phyloP scores from a whole-genome alignment of 2,888 invertebrate species.

The Glyphotaelius pellucidus region DNA sequence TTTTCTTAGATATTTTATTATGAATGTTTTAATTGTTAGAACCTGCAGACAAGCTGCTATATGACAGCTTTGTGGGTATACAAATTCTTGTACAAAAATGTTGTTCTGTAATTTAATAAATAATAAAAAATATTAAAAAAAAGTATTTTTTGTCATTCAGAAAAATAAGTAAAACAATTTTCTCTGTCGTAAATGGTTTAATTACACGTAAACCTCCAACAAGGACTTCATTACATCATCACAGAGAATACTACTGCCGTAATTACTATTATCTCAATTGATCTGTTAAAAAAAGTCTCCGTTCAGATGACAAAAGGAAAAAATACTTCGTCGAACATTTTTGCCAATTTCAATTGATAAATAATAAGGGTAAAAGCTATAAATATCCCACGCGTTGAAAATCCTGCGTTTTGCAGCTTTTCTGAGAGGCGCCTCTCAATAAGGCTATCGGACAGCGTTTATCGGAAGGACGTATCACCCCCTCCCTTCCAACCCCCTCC shows the following conservation, averaged over 20 bases:
- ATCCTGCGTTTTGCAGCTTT: not conserved
- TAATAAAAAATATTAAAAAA: too few species aligned
- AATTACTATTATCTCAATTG: not conserved
- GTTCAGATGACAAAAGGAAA: not conserved
- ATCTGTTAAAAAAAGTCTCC: not conserved
- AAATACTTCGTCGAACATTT: not conserved
- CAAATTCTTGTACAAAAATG: too few species aligned
- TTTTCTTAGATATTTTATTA: too few species aligned
- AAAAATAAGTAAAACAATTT: too few species aligned
- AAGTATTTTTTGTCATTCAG: too few species aligned
- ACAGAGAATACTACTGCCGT: not conserved
- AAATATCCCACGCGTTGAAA: not conserved
- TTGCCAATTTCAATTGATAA: constrained; percentile 25
- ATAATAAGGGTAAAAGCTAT: constrained; percentile 11
- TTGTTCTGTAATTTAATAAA: too few species aligned
- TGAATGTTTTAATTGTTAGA: too few species aligned
- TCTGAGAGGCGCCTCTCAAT: constrained; percentile 30
- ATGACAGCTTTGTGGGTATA: too few species aligned
- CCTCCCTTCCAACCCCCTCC: not conserved
- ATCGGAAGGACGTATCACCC: constrained; percentile 23
- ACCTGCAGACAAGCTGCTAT: too few species aligned
- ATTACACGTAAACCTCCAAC: not conserved
- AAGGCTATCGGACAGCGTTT: constrained; percentile 35
- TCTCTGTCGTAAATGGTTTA: not conserved
- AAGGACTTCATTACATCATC: not conserved